These are phyloP conservation scores for Mamestra configurata DNA, from an alignment of 1,140 invertebrate species.

Conservation along the genomic window DNA sequence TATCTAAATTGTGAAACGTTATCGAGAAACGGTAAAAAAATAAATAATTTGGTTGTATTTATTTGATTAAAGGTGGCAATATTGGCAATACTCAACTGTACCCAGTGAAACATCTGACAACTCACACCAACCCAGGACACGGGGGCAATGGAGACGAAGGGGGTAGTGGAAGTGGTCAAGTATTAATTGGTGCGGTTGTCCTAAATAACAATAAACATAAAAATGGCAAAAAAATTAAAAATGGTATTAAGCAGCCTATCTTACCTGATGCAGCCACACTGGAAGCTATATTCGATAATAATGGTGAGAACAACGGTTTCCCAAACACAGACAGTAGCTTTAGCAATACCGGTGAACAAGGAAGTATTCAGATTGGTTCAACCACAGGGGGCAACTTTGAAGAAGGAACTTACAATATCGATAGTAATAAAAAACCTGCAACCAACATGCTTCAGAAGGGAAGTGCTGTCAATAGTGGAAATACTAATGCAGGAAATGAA, in stretches of 20 bases:
- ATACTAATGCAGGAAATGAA: neutral
- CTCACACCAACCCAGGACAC: neutral
- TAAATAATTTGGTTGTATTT: neutral
- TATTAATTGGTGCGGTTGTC: neutral
- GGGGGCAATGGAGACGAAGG: neutral
- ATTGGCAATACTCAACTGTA: neutral
- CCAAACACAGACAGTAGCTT: neutral
- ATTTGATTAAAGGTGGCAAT: neutral
- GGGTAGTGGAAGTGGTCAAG: neutral
- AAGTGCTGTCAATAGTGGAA: neutral
- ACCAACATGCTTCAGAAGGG: neutral
- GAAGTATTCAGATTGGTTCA: neutral
- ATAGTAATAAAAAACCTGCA: neutral
- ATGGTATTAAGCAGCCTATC: neutral
- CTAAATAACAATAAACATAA: neutral
- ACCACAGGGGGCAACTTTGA: neutral
- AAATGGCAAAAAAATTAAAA: neutral
- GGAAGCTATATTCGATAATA: neutral
- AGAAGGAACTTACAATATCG: neutral
- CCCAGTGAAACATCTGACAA: neutral
- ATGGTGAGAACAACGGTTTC: neutral
- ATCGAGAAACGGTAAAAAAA: neutral
- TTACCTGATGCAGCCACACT: neutral
- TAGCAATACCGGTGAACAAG: neutral
- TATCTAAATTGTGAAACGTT: no score